These are phyloP conservation scores for Gymnoscelis rufifasciata DNA, from an alignment of 2,888 invertebrate species.

Conservation along the genomic window DNA sequence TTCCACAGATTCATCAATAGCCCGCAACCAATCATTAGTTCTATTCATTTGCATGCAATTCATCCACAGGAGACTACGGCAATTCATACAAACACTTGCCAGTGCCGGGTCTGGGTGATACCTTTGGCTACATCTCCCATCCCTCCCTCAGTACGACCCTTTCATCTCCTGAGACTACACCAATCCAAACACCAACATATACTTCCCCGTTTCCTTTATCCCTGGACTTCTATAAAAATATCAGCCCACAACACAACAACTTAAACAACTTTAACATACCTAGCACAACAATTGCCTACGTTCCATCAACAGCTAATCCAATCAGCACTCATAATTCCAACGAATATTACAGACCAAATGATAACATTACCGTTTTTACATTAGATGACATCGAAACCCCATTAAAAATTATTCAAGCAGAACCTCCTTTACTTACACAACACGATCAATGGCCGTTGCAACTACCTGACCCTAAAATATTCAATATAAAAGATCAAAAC, in stretches of 20 bases:
- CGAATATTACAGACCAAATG: conserved; percentile 16
- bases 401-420: conserved; percentile 44
- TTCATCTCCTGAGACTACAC: conserved; percentile 29
- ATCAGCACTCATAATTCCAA: background rate
- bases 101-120: conserved; percentile 35
- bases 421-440: conserved; percentile 31
- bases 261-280: too few species aligned
- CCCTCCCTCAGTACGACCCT: too few species aligned
- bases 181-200: conserved; percentile 32
- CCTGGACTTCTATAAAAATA: conserved; percentile 45
- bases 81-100: conserved; percentile 40
- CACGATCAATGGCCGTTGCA: conserved; percentile 30
- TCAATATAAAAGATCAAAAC: conserved; percentile 12
- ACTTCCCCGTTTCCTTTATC: conserved; percentile 41
- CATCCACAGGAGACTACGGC: conserved; percentile 49
- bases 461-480: conserved; percentile 6
- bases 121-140: conserved; percentile 50
- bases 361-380: conserved; percentile 52
- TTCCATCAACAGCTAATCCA: background rate
- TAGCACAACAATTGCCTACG: background rate
- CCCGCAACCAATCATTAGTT: background rate
- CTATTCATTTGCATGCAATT: conserved; percentile 40
- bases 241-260: conserved; percentile 32
- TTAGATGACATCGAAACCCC: conserved; percentile 41
- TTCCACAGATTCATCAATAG: background rate